phyloP scores from a whole-genome alignment of 2,113 vertebrate genomes.

The Cephalophus harveyi region DNA sequence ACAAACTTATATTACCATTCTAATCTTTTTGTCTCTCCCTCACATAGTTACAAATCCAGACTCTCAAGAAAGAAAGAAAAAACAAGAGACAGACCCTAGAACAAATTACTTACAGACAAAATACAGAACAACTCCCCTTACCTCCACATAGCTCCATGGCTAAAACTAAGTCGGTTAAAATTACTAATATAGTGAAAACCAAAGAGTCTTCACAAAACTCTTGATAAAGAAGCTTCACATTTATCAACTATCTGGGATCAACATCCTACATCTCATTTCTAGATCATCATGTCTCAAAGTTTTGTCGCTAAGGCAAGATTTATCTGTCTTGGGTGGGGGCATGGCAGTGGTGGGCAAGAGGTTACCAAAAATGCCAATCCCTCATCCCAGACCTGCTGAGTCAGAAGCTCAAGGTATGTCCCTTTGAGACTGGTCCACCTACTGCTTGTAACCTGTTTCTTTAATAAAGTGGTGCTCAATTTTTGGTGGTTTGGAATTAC shows the following conservation, averaged over 20 bases:
- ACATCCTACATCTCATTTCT: not conserved
- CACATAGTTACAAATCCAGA: not conserved
- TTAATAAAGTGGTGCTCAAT: not conserved
- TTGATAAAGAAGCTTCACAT: not conserved
- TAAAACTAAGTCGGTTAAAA: not conserved
- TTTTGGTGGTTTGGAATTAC: not conserved
- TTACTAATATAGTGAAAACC: not conserved
- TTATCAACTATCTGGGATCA: not conserved
- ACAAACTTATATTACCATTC: not conserved
- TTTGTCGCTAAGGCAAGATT: not conserved
- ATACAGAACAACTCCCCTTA: not conserved
- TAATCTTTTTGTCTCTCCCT: not conserved
- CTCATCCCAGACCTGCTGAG: not conserved
- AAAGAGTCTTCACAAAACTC: not conserved
- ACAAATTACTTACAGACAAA: not conserved
- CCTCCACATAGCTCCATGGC: fast-evolving
- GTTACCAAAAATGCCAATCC: not conserved
- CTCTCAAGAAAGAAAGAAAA: not conserved
- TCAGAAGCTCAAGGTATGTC: not conserved
- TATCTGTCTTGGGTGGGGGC: not conserved
- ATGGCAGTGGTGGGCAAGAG: not conserved
- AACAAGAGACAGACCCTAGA: not conserved
- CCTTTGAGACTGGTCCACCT: too few relatives aligned
- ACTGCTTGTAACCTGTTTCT: not conserved
- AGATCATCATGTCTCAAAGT: not conserved